Conservation (phyloP, 2,888 invertebrate species). For the Tenthredo distinguenda region DNA sequence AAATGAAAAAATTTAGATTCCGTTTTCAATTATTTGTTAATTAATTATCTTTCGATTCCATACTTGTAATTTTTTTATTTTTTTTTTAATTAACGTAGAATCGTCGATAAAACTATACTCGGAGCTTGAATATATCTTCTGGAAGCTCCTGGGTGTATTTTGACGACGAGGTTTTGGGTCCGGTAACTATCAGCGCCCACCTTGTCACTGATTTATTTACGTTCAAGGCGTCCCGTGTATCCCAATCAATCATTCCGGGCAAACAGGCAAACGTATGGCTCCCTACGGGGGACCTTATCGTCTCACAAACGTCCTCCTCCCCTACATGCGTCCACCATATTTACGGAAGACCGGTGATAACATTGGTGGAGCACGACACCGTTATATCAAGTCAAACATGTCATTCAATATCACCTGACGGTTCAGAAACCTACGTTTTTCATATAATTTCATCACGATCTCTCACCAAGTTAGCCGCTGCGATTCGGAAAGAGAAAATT, state of each 20-base stretch:
- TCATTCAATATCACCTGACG: conserved; percentile 53
- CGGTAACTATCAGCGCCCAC: conserved; percentile 50
- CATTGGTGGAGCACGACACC: conserved; percentile 45
- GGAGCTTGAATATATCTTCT: neutral
- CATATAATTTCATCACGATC: neutral
- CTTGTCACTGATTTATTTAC: conserved; percentile 56
- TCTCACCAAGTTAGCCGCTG: neutral
- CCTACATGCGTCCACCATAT: conserved; percentile 33
- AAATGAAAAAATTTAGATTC: no score
- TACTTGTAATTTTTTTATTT: neutral
- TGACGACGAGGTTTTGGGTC: conserved; percentile 8
- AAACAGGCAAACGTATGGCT: conserved; percentile 47
- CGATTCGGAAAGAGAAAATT: neutral
- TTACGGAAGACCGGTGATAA: conserved; percentile 50
- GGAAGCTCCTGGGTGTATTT: conserved; percentile 9
- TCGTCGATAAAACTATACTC: neutral
- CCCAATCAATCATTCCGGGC: conserved; percentile 55
- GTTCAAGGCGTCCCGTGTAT: conserved; percentile 46
- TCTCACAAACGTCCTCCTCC: conserved; percentile 33
- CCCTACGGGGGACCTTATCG: conserved; percentile 45
- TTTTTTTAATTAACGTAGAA: neutral
- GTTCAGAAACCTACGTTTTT: conserved; percentile 25
- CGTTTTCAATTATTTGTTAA: neutral
- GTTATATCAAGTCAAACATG: conserved; percentile 54
- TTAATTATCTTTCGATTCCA: neutral